Evolutionary conservation across 64 coral and sea anemone species (phyloP).

Genomic region (Platygyra sinensis): DNA sequence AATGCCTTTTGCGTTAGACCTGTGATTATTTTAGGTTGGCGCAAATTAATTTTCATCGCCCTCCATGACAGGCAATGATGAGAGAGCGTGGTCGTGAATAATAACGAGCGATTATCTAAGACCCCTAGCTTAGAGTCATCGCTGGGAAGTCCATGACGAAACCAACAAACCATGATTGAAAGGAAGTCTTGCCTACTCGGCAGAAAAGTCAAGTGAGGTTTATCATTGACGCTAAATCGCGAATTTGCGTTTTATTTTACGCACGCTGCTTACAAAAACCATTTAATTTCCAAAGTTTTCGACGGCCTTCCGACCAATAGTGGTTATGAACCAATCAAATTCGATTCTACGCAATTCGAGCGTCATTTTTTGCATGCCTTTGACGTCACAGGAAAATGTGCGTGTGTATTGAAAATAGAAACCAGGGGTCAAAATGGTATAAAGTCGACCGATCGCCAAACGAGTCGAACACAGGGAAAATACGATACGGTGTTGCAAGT

Average conservation of each 20-base stretch:
- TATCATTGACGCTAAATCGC: too few species aligned
- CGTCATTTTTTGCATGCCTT: conserved; percentile 32
- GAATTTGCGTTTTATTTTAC: neutral
- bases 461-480: neutral
- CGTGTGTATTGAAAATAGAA: conserved; percentile 63
- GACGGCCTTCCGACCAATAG: neutral
- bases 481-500: neutral
- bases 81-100: neutral
- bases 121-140: neutral
- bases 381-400: conserved; percentile 66
- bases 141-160: neutral
- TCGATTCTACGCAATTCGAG: neutral
- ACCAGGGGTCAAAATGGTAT: neutral
- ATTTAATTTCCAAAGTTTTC: neutral
- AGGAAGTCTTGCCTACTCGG: neutral
- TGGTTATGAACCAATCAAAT: neutral
- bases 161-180: neutral
- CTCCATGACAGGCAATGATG: neutral
- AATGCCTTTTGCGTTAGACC: neutral
- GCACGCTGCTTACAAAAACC: neutral
- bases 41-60: neutral
- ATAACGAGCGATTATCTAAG: neutral
- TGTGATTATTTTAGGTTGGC: neutral
- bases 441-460: conserved; percentile 26
- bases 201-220: neutral